phyloP scores from a whole-genome alignment of 2,797 vertebrate species.

The Selene dorsalis region DNA sequence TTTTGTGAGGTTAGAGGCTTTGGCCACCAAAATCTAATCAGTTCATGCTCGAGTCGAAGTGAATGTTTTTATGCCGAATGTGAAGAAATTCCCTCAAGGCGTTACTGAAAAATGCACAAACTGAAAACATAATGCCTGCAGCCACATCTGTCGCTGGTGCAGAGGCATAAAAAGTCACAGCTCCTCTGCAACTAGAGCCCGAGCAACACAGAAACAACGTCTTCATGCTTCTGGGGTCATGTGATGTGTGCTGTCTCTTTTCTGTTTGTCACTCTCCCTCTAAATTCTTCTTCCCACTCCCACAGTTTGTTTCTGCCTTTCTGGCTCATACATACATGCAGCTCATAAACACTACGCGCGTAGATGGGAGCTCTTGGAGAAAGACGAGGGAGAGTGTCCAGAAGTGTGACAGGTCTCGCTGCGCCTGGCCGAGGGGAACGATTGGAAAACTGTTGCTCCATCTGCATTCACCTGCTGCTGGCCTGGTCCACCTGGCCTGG shows the following conservation, averaged over 20 bases:
- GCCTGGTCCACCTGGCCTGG: conserved; percentile 62
- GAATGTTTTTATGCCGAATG: too few relatives aligned
- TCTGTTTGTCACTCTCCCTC: conserved; percentile 18
- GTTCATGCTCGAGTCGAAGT: neutral
- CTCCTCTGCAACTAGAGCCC: conserved; percentile 32
- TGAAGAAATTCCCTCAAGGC: neutral
- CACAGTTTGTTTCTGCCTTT: conserved; percentile 17
- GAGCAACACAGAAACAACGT: conserved; percentile 21
- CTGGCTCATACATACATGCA: conserved; percentile 31
- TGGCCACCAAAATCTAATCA: neutral
- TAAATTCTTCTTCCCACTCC: conserved; percentile 27
- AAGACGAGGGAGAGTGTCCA: conserved; percentile 22
- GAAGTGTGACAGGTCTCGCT: conserved; percentile 9
- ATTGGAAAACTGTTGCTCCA: conserved; percentile 62
- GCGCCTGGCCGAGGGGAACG: conserved; percentile 27
- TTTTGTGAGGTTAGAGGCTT: neutral
- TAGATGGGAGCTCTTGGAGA: conserved; percentile 5
- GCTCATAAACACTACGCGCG: conserved; percentile 33
- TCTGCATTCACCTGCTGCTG: conserved; percentile 68
- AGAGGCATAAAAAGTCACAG: conserved; percentile 40
- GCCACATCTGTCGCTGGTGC: neutral
- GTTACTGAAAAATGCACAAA: neutral
- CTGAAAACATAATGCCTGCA: neutral
- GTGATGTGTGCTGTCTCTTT: conserved; percentile 18
- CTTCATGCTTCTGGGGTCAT: conserved; percentile 27